Base-by-base conservation (phyloP, 2,797 vertebrate genomes). In the Thalassophryne amazonica region DNA sequence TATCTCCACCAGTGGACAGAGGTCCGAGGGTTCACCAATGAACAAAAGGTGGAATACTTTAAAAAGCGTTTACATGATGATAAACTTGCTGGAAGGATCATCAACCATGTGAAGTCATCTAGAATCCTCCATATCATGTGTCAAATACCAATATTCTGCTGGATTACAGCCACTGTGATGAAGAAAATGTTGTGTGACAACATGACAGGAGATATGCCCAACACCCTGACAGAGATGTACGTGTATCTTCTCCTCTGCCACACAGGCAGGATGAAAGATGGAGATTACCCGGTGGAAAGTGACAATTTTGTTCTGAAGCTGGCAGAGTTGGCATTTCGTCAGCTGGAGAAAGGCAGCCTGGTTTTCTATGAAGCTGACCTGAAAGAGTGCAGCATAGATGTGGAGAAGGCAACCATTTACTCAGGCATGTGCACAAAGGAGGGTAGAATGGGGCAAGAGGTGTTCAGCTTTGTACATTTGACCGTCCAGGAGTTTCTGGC, bases 381-480 rank as follows among this genome's bases (percentile, higher is more conserved):
- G 21, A 62, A 38, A 38, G 52, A 63, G 9, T 62, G 68, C 1
- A 62, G 48, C 17, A 69, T 80, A 7, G 24, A 69, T 16, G 14
- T 56, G n/a, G 28, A 40, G 10, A 54, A 73, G 7, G 65, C 59
- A 0, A 58, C 64, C 3, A 30, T 50, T 9, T 75, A 72, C 37
- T 75, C 80, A 7, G 71, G 60, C 3, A 14, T 82, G 45, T 76
- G 59, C 48, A 82, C 81, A 5, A 50, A 76, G 42, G 63, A 72
- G 11, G 52, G 43, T 7, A 42, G 18, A 13, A 45, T 23, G 10
- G 48, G 14, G 9, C 29, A 11, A 30, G 55, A 62, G 11, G 55
- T 77, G 19, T 85, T 71, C 36, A 52, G 60, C 23, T 84, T 84
- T 25, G 60, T 84, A 8, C 79, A 82, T 51, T 55, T 82, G 17